Percentiles rank a stretch among this genome's conserved stretches.
phyloP scores from a whole-genome alignment of 2,113 vertebrate species.

The Boulengeromyrus knoepffleri region DNA sequence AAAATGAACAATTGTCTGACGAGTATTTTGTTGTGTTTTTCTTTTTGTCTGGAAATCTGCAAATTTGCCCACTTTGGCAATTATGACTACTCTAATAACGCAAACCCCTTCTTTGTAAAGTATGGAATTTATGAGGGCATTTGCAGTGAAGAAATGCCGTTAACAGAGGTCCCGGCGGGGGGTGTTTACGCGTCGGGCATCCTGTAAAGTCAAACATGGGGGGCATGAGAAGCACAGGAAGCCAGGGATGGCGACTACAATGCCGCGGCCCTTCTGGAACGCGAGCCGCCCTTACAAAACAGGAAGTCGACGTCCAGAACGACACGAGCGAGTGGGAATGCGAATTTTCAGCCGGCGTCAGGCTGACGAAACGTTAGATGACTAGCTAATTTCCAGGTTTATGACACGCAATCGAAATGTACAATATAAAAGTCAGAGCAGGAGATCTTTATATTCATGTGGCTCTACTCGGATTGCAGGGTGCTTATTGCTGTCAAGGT shows the following conservation, averaged over 20 bases:
- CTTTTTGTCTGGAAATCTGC: background rate
- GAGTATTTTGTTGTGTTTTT: background rate
- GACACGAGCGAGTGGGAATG: background rate
- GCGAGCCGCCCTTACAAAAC: background rate
- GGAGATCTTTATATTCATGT: background rate
- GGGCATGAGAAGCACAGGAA: background rate
- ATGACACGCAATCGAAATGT: background rate
- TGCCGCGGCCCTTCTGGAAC: background rate
- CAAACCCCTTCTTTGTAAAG: background rate
- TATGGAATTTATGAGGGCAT: background rate
- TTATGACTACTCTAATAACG: background rate
- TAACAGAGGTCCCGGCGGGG: background rate
- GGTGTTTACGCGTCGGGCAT: background rate
- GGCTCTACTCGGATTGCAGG: background rate
- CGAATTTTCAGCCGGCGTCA: background rate
- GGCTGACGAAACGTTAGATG: background rate
- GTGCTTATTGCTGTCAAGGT: background rate
- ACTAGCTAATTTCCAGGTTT: background rate
- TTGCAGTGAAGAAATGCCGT: background rate
- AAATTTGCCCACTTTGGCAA: background rate
- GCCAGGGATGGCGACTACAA: background rate
- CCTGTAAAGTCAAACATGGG: background rate
- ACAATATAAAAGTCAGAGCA: background rate
- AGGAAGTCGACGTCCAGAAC: background rate
- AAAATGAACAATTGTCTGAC: background rate